Evolutionary conservation across 2,113 vertebrate genomes (phyloP).

Genomic region (Pontoporia blainvillei): DNA sequence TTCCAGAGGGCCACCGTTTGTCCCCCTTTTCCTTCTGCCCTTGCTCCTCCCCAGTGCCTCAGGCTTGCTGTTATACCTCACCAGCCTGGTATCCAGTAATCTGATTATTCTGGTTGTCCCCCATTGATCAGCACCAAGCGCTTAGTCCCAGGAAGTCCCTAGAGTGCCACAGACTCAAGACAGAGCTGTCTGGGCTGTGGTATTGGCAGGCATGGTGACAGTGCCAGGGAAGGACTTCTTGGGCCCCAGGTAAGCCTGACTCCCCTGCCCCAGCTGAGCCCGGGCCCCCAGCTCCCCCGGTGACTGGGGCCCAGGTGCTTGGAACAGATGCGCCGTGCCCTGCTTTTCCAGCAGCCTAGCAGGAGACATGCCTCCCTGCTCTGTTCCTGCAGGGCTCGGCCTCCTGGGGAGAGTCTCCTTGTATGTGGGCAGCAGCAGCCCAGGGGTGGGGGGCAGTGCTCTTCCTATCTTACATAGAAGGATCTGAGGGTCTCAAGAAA

Average conservation of each 20-base stretch:
- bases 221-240: background rate
- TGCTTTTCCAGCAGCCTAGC: background rate
- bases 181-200: background rate
- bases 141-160: background rate
- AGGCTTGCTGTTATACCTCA: background rate
- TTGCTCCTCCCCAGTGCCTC: background rate
- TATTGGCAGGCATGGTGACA: background rate
- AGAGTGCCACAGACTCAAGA: background rate
- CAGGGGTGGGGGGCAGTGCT: background rate
- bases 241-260: background rate
- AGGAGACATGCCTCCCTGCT: background rate
- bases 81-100: constrained; percentile 67
- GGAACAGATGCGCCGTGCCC: rapidly evolving
- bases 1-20: background rate
- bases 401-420: background rate
- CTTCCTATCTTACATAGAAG: background rate
- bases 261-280: background rate
- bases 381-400: background rate
- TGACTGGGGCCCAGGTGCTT: background rate
- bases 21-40: background rate
- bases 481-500: background rate
- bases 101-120: constrained; percentile 71
- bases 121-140: constrained; percentile 51
- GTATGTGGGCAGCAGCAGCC: background rate
- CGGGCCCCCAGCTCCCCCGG: no score